A percentile compares a stretch with the other conserved stretches of the same genome.
These are phyloP conservation scores for Mola mola DNA, from an alignment of 2,113 vertebrate genomes.

Conservation along the genomic window DNA sequence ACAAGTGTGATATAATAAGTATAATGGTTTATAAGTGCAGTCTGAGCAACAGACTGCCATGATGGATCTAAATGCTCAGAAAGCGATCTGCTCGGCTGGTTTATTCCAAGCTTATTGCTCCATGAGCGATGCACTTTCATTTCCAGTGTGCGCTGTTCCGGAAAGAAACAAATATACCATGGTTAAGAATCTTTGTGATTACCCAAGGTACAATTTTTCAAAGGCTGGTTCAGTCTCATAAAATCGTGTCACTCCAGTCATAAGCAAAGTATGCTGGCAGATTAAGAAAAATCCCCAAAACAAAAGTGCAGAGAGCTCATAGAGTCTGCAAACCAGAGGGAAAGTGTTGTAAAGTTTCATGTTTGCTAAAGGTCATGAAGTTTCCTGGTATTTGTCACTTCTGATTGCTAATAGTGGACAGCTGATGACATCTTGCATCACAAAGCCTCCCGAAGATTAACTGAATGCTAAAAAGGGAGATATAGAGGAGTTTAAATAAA, in stretches of 20 bases:
- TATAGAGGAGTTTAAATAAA: too few relatives aligned
- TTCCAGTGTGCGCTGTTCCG: slow-evolving; percentile 31
- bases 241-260: slow-evolving; percentile 19
- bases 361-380: too few relatives aligned
- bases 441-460: too few relatives aligned
- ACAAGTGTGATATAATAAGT: too few relatives aligned
- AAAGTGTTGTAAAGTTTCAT: too few relatives aligned
- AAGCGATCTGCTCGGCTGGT: slow-evolving; percentile 42
- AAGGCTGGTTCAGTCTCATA: too few relatives aligned
- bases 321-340: too few relatives aligned
- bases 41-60: slow-evolving; percentile 39
- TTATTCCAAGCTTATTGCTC: slow-evolving; percentile 26
- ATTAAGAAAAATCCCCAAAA: neutral
- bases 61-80: slow-evolving; percentile 43
- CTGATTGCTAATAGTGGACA: too few relatives aligned
- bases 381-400: too few relatives aligned
- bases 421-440: too few relatives aligned
- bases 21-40: too few relatives aligned
- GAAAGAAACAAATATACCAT: slow-evolving; percentile 28
- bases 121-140: slow-evolving; percentile 44
- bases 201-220: slow-evolving; percentile 35
- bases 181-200: slow-evolving; percentile 36
- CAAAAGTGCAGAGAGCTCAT: neutral
- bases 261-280: neutral
- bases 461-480: too few relatives aligned